phyloP scores from a whole-genome alignment of 2,888 invertebrate species.

The Teleiodes luculella region DNA sequence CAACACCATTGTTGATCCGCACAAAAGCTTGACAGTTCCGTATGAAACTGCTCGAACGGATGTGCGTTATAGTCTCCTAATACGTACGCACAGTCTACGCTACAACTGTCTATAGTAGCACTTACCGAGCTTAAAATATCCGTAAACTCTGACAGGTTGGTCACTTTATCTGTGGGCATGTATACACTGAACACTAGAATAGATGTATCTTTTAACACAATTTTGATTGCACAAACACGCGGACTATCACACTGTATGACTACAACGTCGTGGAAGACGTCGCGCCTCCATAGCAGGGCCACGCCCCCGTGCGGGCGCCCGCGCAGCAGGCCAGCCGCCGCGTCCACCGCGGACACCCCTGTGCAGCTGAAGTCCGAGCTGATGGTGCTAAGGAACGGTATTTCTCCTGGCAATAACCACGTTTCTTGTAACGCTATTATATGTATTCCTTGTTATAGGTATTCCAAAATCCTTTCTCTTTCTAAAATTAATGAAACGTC shows the following conservation, averaged over 20 bases:
- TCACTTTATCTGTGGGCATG: not conserved
- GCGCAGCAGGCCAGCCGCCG: not conserved
- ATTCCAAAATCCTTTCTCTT: not conserved
- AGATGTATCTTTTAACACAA: not conserved
- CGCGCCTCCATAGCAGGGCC: not conserved
- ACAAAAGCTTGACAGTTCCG: constrained; percentile 12
- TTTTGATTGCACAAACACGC: not conserved
- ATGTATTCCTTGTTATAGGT: not conserved
- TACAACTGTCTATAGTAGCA: constrained; percentile 14
- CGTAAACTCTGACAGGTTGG: constrained; percentile 6
- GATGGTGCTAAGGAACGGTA: not conserved
- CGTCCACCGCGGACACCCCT: not conserved
- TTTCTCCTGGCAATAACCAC: not conserved
- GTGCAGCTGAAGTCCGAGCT: not conserved
- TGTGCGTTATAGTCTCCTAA: constrained; percentile 18
- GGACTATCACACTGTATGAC: not conserved
- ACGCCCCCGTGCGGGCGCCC: not conserved
- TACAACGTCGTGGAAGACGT: not conserved
- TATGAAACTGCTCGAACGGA: constrained; percentile 13
- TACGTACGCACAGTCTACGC: constrained; percentile 14
- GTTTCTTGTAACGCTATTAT: constrained; percentile 5
- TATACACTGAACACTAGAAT: not conserved
- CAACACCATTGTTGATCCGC: constrained; percentile 8
- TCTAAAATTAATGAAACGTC: constrained; percentile 17
- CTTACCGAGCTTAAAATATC: constrained; percentile 9